Evolutionary conservation across 2,888 invertebrate species (phyloP), one percentile per base, ranked within the genome.

Genomic region (Apocheima hispidaria): DNA sequence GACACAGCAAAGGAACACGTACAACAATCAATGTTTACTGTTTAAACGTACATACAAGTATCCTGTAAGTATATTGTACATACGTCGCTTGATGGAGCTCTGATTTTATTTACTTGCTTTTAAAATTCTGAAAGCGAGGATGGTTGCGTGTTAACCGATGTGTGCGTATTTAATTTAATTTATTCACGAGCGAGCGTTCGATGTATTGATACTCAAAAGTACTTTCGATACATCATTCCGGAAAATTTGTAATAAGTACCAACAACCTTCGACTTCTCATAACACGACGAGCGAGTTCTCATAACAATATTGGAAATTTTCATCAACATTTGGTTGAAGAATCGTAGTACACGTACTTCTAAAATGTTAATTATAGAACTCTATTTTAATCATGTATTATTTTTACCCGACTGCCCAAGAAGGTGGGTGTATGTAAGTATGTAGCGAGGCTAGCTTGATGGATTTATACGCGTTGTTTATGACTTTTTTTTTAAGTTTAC

Each of bases 41-140:
- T 6, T 28, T 7, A 38, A 38, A 23, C 1, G 20, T 38, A 18
- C n/a, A n/a, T n/a, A n/a, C n/a, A 23, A 26, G 16, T 36, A 16
- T 18, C 16, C 14, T 9, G 9, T 30, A 51, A 51, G 40, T 30
- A 30, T 40, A 40, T 51, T 40, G 40, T 51, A 40, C 40, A n/a
- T 40, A 51, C 40, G 4, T n/a, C 51, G 28, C 40, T 7, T 12
- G 12, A 18, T 28, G 33, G 41, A 41, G 21, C 16, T n/a, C 38
- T 61, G 46, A 61, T 60, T 55, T 28, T 51, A 48, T 62, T 62
- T 52, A 56, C 28, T 46, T 55, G 61, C 56, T 57, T 52, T 61
- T 61, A 51, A 30, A 56, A n/a, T n/a, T n/a, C 26, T 62, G 52
- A 56, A 28, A 61, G 61, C 51, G 30, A 35, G 26, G 23, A 35